Evolutionary conservation across 2,797 vertebrate species (phyloP), one percentile per base, ranked within the genome.

Genomic region (Psittacula derbiana): DNA sequence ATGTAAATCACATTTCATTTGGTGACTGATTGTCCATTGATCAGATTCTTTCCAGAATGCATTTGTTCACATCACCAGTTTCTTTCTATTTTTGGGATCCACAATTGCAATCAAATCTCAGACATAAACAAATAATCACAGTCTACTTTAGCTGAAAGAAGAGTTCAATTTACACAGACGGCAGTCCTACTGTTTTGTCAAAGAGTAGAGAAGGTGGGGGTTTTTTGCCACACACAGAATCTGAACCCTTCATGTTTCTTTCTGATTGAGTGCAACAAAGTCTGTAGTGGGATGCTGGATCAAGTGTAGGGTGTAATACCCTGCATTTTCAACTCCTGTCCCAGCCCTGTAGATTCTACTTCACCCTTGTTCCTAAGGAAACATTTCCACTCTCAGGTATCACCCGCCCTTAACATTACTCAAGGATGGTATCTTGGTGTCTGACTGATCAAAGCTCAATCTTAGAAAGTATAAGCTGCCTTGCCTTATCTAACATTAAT

Each of bases 121-220:
- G 85, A 90, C 49, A 65, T 53, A 95, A 96, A 91, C 69, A 97
- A 90, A 95, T 65, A 92, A 93, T 88, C 76, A 87, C 38, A 21
- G 46, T 27, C 53, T 91, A 69, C 30, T 83, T 67, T 28, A 78
- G 41, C 47, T 75, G 58, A 80, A 94, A 90, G 12, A 10, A 43
- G 19, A 69, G 41, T 38, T 89, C 53, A 65, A 0, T 57, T 82
- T 73, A 50, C 33, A 58, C 47, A 52, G 76, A 66, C 10, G 31
- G 10, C 40, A 33, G 23, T 55, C 16, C 43, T 81, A 47, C 18
- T 75, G 46, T 72, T 75, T 92, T 83, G 88, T 62, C 23, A 88
- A 91, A 79, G 30, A 24, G 44, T 5, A n/a, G 17, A 31, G 27
- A 58, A 46, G 17, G 0, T 1, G 0, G 11, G 10, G 19, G 2